A percentile compares a stretch with the other conserved stretches of the same genome.
These are phyloP conservation scores for Myiopsitta monachus DNA, from an alignment of 2,113 vertebrate species.

Conservation along the genomic window DNA sequence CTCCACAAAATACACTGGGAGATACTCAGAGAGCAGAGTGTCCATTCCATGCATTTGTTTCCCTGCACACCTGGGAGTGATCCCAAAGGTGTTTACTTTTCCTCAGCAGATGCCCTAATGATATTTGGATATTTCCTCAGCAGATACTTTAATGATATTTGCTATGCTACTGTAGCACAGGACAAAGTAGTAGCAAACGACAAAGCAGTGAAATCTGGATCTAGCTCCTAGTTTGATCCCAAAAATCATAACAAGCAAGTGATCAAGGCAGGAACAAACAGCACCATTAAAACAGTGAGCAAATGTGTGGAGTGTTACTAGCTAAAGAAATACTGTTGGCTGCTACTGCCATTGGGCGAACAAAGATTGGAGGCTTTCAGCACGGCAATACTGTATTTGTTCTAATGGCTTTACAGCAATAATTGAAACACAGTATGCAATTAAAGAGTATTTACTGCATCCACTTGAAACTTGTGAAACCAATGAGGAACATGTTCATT, in stretches of 20 bases:
- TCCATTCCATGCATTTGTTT: background rate
- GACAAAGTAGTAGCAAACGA: background rate
- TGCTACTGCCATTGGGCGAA: constrained; percentile 14
- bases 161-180: background rate
- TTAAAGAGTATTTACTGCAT: constrained; percentile 45
- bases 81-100: background rate
- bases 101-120: background rate
- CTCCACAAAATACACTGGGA: background rate
- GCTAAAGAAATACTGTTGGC: constrained; percentile 30
- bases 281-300: background rate
- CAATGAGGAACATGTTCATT: background rate
- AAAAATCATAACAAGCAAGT: background rate
- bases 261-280: background rate
- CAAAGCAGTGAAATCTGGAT: background rate
- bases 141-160: background rate
- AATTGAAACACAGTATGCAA: constrained; percentile 47
- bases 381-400: background rate
- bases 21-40: background rate
- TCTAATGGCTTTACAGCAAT: constrained; percentile 20
- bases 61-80: background rate
- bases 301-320: background rate
- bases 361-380: background rate
- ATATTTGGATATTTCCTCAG: background rate
- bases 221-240: background rate
- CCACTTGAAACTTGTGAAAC: constrained; percentile 10